phyloP scores from a whole-genome alignment of 2,797 vertebrate species.

The Phoeniculus purpureus region DNA sequence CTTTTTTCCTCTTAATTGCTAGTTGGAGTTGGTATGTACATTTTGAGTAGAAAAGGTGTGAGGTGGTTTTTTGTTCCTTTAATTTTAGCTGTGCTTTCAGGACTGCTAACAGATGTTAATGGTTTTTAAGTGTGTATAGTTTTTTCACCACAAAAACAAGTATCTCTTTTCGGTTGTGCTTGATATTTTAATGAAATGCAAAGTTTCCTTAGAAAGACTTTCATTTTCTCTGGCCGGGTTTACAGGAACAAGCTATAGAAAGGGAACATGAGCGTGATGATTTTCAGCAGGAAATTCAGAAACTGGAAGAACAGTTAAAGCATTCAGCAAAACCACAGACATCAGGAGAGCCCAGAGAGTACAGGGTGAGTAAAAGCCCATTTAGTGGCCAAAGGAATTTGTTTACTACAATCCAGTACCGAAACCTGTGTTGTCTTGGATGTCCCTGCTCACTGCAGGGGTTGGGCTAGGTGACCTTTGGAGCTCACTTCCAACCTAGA shows the following conservation, averaged over 20 bases:
- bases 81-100: neutral
- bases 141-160: neutral
- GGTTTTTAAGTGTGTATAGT: neutral
- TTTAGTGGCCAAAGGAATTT: neutral
- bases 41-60: neutral
- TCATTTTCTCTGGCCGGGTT: neutral
- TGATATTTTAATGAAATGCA: neutral
- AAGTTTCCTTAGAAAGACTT: neutral
- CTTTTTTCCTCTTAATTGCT: neutral
- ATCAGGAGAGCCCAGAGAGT: conserved; percentile 62
- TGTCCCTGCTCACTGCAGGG: too few relatives aligned
- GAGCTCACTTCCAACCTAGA: too few relatives aligned
- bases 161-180: neutral
- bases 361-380: conserved; percentile 53
- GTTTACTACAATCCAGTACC: neutral
- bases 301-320: conserved; percentile 87
- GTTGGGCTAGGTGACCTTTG: too few relatives aligned
- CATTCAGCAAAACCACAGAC: conserved; percentile 69
- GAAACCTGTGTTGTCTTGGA: neutral
- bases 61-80: neutral
- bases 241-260: conserved; percentile 92
- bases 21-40: neutral
- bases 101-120: neutral
- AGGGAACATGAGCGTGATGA: conserved; percentile 97
- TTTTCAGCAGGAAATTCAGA: conserved; percentile 94